Conservation (phyloP, 2,888 invertebrate species). For the Sphaerophoria rueppellii region DNA sequence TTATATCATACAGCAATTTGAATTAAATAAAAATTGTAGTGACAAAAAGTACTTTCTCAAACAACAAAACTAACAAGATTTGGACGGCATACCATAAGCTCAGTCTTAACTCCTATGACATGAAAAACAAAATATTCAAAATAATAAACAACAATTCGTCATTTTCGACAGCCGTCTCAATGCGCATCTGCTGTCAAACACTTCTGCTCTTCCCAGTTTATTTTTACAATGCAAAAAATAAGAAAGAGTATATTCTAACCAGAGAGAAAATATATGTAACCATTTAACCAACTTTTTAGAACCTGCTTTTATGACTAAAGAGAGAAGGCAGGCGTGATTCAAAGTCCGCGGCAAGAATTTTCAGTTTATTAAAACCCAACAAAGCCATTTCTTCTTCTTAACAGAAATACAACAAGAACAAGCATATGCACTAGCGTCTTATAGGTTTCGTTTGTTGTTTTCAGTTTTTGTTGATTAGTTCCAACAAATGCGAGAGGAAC, state of each 20-base stretch:
- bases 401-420: not conserved
- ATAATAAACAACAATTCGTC: conserved; percentile 27
- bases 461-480: conserved; percentile 25
- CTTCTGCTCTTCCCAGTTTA: conserved; percentile 26
- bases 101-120: not conserved
- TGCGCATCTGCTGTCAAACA: conserved; percentile 66
- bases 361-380: too few relatives aligned
- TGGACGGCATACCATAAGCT: not conserved
- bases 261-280: conserved; percentile 48
- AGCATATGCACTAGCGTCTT: conserved; percentile 28
- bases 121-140: conserved; percentile 20
- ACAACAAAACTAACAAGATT: too few relatives aligned
- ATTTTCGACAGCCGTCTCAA: conserved; percentile 14
- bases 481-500: conserved; percentile 34
- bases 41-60: too few relatives aligned
- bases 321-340: not conserved
- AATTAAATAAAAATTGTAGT: too few relatives aligned
- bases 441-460: conserved; percentile 3
- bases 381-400: too few relatives aligned
- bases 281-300: conserved; percentile 32
- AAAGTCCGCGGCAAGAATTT: too few relatives aligned
- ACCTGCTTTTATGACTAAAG: conserved; percentile 27
- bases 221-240: conserved; percentile 13
- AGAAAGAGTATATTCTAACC: conserved; percentile 23
- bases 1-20: too few relatives aligned